Evolutionary conservation across 2,113 vertebrate genomes (phyloP).

Genomic region (Istiophorus platypterus): DNA sequence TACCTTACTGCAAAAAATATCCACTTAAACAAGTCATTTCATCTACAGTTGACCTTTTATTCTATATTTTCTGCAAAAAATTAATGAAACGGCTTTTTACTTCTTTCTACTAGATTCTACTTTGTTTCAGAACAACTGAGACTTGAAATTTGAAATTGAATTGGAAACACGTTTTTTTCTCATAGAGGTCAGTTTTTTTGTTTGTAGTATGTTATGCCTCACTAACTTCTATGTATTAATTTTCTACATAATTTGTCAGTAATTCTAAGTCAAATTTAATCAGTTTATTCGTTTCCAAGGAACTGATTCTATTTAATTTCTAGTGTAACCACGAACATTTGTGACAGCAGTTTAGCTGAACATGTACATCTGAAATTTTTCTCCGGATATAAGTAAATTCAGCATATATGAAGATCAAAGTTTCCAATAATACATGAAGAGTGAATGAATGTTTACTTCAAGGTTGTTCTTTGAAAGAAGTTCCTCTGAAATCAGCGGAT

Average conservation of each 20-base stretch:
- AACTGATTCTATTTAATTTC: not conserved
- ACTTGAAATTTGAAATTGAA: not conserved
- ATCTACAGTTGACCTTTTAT: not conserved
- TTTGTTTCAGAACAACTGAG: not conserved
- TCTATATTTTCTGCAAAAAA: not conserved
- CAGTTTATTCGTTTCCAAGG: not conserved
- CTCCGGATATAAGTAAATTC: not conserved
- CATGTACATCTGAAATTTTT: not conserved
- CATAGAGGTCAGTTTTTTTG: too few species aligned
- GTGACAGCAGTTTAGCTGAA: not conserved
- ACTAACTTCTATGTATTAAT: not conserved
- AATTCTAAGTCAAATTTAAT: not conserved
- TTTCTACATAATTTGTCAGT: not conserved
- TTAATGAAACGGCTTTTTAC: not conserved
- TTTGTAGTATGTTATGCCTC: not conserved
- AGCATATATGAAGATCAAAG: not conserved
- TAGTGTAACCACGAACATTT: not conserved
- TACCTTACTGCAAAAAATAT: constrained; percentile 44
- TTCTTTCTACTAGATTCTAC: not conserved
- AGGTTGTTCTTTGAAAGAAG: not conserved
- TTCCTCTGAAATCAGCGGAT: not conserved
- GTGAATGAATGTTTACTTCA: not conserved
- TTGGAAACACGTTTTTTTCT: not conserved
- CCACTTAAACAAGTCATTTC: not conserved
- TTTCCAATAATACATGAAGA: not conserved